These are phyloP conservation scores for Tamias sibiricus DNA, from an alignment of 2,113 vertebrate genomes.

Conservation along the genomic window DNA sequence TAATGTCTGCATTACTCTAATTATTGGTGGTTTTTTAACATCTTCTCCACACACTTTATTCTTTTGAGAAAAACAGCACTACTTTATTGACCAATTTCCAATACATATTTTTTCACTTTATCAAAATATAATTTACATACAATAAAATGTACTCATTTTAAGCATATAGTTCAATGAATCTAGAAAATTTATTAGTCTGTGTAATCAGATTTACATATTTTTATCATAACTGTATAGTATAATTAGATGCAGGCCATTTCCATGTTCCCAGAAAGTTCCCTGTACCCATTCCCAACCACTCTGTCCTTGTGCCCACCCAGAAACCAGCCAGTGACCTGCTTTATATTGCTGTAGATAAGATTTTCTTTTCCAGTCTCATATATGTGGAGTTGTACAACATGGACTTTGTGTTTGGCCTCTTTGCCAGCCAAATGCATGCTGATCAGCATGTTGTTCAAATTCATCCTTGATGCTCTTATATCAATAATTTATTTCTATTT, in stretches of 20 bases:
- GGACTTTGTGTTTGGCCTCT: background rate
- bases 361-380: background rate
- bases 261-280: background rate
- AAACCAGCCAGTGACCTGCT: background rate
- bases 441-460: background rate
- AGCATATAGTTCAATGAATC: background rate
- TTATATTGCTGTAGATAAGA: background rate
- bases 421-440: background rate
- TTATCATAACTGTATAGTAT: background rate
- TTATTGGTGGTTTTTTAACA: background rate
- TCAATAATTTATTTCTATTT: background rate
- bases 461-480: background rate
- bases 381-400: background rate
- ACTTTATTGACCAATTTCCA: too few relatives aligned
- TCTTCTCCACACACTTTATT: too few relatives aligned
- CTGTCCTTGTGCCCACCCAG: background rate
- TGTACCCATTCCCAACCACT: background rate
- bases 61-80: too few relatives aligned
- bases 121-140: background rate
- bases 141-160: background rate
- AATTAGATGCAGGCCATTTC: background rate
- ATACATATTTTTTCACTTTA: too few relatives aligned
- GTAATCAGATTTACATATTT: slow-evolving; percentile 2
- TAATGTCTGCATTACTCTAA: background rate
- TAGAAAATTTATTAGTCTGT: background rate